Evolutionary conservation across 2,888 invertebrate species (phyloP).

Genomic region (Ernsta delagoae): DNA sequence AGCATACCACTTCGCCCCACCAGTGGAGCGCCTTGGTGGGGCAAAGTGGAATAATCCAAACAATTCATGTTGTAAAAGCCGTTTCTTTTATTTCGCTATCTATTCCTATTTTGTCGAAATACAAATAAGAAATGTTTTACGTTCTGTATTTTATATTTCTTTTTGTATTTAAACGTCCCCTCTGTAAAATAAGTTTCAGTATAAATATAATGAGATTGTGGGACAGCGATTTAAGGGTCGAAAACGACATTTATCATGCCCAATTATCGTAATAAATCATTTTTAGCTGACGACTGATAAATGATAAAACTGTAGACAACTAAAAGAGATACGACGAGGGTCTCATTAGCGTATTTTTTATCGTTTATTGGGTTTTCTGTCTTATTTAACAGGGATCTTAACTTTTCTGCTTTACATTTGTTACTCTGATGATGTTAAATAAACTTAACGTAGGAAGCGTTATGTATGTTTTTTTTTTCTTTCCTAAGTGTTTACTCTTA

Average conservation of each 20-base stretch:
- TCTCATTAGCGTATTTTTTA: not conserved
- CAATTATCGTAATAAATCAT: conserved; percentile 8
- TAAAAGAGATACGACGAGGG: not conserved
- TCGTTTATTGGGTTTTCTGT: not conserved
- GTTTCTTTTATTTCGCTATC: no score
- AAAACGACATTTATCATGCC: not conserved
- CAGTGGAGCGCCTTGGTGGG: no score
- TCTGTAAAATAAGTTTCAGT: not conserved
- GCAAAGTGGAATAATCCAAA: no score
- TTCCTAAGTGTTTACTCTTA: no score
- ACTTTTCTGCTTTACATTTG: not conserved
- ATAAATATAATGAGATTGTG: not conserved
- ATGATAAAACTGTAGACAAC: conserved; percentile 4
- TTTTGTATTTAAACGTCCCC: not conserved
- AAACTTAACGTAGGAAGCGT: not conserved
- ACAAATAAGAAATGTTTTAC: no score
- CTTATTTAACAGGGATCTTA: not conserved
- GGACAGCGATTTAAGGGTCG: not conserved
- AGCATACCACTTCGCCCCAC: no score
- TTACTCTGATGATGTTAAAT: not conserved
- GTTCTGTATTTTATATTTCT: not conserved
- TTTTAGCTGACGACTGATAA: conserved; percentile 7
- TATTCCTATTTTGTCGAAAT: no score
- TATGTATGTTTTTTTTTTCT: no score
- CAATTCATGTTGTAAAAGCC: no score